These are phyloP conservation scores for Gadus chalcogrammus DNA, from an alignment of 2,113 vertebrate species.

Conservation along the genomic window DNA sequence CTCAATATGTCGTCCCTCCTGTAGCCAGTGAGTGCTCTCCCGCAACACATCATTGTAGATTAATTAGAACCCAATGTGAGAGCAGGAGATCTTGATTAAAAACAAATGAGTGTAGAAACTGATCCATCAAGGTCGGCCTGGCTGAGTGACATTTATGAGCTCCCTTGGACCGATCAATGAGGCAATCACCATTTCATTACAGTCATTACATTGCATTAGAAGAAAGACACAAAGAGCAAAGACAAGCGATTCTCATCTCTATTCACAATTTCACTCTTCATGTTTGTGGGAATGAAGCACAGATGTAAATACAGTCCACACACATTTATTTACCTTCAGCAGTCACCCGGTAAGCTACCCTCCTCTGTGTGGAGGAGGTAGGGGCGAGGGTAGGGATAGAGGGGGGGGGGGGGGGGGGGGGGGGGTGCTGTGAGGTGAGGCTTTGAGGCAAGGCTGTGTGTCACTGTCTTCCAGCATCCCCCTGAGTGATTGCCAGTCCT, in stretches of 20 bases:
- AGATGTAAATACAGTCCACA: conserved; percentile 1
- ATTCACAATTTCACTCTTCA: too few relatives aligned
- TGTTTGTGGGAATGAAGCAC: not conserved
- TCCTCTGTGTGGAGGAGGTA: not conserved
- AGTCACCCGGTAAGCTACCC: not conserved
- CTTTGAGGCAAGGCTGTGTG: conserved; percentile 48
- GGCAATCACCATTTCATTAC: conserved; percentile 43
- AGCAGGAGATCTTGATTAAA: conserved; percentile 57
- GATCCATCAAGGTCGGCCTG: conserved; percentile 32
- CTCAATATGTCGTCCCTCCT: conserved; percentile 20
- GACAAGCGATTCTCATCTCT: too few relatives aligned
- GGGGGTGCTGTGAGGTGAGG: conserved; percentile 16
- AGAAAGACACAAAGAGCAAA: too few relatives aligned
- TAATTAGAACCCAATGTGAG: conserved; percentile 41
- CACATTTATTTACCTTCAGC: not conserved
- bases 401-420: too few relatives aligned
- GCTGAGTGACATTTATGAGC: conserved; percentile 39
- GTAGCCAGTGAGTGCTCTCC: conserved; percentile 22
- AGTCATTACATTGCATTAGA: conserved; percentile 12
- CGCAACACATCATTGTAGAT: conserved; percentile 30
- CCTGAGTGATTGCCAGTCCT: conserved; percentile 69
- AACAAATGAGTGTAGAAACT: conserved; percentile 35
- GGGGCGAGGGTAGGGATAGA: too few relatives aligned
- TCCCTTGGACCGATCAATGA: conserved; percentile 45
- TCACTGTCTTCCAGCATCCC: conserved; percentile 66